A percentile compares a stretch with the other conserved stretches of the same genome.
Evolutionary conservation across 2,797 vertebrate species (phyloP).

Genomic region (Dendrocincla fuliginosa): DNA sequence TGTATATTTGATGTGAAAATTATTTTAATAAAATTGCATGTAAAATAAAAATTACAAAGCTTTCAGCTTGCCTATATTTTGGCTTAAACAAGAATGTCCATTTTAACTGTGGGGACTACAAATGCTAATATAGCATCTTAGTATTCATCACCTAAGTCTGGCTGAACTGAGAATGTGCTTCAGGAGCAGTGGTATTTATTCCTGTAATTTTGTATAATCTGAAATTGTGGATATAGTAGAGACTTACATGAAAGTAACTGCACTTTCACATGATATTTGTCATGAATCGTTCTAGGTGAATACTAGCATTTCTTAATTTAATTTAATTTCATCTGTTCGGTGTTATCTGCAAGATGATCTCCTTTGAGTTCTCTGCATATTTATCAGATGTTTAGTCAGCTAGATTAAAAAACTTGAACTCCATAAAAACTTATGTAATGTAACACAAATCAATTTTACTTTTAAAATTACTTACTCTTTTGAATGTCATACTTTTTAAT

Average conservation of each 20-base stretch:
- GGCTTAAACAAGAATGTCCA: not conserved
- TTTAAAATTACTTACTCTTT: not conserved
- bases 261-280: not conserved
- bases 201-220: not conserved
- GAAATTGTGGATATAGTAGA: not conserved
- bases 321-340: not conserved
- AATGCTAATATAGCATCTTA: not conserved
- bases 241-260: not conserved
- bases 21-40: not conserved
- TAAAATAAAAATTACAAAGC: not conserved
- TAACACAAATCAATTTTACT: not conserved
- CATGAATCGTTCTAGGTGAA: not conserved
- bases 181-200: not conserved
- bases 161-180: not conserved
- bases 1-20: not conserved
- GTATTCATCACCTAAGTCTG: not conserved
- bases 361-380: not conserved
- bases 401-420: not conserved
- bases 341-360: not conserved
- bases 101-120: not conserved
- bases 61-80: not conserved
- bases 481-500: not conserved
- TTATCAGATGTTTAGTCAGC: not conserved
- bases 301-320: not conserved
- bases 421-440: not conserved